Base-by-base conservation (phyloP, 2,888 invertebrate genomes). In the Amphipoea lucens region DNA sequence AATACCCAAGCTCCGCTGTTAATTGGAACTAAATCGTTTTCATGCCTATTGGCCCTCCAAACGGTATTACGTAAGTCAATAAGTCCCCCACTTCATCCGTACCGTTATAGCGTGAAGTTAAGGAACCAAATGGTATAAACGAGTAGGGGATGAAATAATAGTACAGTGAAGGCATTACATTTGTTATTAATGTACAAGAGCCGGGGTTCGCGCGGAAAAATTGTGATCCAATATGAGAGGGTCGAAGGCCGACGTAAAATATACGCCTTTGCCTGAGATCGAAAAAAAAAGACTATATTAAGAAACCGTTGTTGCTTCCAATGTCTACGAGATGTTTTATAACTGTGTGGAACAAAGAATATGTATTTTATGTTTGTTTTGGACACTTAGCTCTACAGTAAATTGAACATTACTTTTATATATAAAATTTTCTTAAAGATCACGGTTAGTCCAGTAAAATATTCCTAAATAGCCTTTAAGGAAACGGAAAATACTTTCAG, bases 1-100 rank as follows among this genome's bases (percentile, higher is more conserved):
- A 79, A 90, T 81, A 76, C 85, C 71, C 76, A 79, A 84, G 76
- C 85, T 82, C 72, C 83, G 78, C 84, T 84, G 85, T 88, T 89
- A 89, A 88, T 84, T 82, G 88, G 87, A 89, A 83, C 83, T 89
- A 89, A 91, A 92, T 89, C 89, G 86, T 85, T 89, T 89, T 88
- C 89, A 90, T 90, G 89, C 89, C 88, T 90, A 89, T 88, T 90
- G 89, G 87, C 81, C 87, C 87, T 87, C 86, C 75, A 83, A 87
- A 87, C 81, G 74, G 87, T 87, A 90, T 91, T 88, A 90, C 85
- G 85, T 82, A 86, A 87, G 87, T 88, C 86, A 88, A 88, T 89
- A 88, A 88, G 79, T 79, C 76, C 84, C 79, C 81, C 79, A 84
- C 83, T 90, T 88, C 90, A 89, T 90, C 88, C 86, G 79, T 81